Evolutionary conservation across 2,888 invertebrate species (phyloP), one percentile per base, ranked within the genome.

Genomic region (Eupelmus urozonus): DNA sequence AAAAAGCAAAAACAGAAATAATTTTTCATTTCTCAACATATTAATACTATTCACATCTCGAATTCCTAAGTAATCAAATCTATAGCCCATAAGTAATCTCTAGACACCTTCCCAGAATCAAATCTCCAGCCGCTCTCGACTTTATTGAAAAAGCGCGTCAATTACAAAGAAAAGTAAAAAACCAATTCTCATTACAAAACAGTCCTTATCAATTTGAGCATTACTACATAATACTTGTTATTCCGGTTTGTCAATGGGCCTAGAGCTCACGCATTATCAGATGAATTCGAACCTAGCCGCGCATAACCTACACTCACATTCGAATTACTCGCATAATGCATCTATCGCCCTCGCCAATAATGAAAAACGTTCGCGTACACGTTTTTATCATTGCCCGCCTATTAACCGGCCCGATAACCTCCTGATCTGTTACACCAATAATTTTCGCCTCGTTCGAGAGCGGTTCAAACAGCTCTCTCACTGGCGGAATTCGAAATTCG

Each of bases 191-290:
- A 49, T 59, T 65, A 53, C 65, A 45, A 60, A 49, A 75, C 13
- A 34, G 25, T 42, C 51, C 60, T 75, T 67, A 67, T 75, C 70
- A 63, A 70, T 63, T 29, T 25, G 55, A 49, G 53, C 20, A 70
- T 76, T 63, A 55, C 45, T 25, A 13, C 55, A 27, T 45, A 55
- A 63, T 34, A 70, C 63, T 62, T 55, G 57, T 29, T 63, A 70
- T 62, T 76, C 76, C 65, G 63, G 76, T 70, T 76, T 70, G 45
- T 65, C 65, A 65, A 62, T 57, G 18, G 25, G 20, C 18, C 29
- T 16, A 7, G 4, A 53, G 51, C 51, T 18, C 20, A 18, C 3
- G 34, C 16, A 16, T 70, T 76, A 76, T 76, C 76, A 63, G 55
- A 76, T 76, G 29, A 42, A 69, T 67, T 60, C 29, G 29, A 55